A percentile compares a stretch with the other conserved stretches of the same genome.
These are phyloP conservation scores for Oreocharis arfaki DNA, from an alignment of 2,113 vertebrate genomes.

Conservation along the genomic window DNA sequence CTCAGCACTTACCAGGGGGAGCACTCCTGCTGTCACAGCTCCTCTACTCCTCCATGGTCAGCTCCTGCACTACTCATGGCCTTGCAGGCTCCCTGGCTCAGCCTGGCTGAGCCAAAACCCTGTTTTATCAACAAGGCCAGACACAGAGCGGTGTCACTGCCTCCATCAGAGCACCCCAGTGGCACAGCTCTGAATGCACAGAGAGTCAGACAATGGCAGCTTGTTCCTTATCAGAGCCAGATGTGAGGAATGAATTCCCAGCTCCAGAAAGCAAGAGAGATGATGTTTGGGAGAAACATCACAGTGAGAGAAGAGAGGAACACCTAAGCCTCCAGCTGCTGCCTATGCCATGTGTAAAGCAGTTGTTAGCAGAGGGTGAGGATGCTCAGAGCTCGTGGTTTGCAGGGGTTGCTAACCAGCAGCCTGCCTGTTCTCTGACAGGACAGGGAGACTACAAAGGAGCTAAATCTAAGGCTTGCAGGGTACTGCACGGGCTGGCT, in stretches of 20 bases:
- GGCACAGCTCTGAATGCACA: background rate
- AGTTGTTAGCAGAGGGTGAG: background rate
- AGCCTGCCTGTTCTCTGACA: background rate
- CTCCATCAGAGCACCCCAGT: background rate
- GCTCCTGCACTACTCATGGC: background rate
- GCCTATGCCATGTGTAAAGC: background rate
- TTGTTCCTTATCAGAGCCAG: background rate
- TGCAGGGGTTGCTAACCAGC: background rate
- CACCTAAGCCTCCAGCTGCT: background rate
- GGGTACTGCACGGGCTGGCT: background rate
- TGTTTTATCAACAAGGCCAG: background rate
- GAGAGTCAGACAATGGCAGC: background rate
- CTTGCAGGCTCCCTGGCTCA: background rate
- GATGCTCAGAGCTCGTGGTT: background rate
- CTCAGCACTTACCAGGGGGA: background rate
- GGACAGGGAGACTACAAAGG: background rate
- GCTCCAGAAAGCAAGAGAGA: background rate
- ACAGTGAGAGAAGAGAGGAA: background rate
- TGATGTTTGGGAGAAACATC: background rate
- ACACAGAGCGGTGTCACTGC: background rate
- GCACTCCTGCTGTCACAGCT: background rate
- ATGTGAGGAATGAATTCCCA: background rate
- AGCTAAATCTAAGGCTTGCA: slow-evolving; percentile 9
- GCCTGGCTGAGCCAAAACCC: background rate
- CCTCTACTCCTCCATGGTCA: too few species aligned